Evolutionary conservation across 2,888 invertebrate species (phyloP), one percentile per base, ranked within the genome.

Genomic region (Colostygia pectinataria): DNA sequence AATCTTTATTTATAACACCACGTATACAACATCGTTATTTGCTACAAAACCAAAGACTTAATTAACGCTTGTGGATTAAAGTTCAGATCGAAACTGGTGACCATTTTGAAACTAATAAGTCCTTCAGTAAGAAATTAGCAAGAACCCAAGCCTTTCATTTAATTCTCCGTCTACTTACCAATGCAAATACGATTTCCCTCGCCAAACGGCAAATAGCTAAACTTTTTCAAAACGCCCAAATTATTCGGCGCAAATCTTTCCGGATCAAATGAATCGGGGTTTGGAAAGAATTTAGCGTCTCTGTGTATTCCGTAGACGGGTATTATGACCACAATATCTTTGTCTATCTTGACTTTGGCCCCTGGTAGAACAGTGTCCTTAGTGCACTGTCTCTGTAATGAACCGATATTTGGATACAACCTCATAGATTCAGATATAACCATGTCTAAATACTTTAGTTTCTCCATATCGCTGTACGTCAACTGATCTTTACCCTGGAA

Each of bases 171-270:
- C 32, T 43, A 67, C 79, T 78, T 66, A 91, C 91, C 91, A 36
- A 91, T 76, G 59, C 91, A 91, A 57, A 80, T 79, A 20, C 91
- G 74, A 32, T 89, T 87, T 29, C 91, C 91, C 61, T 85, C 90
- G 7, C 91, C 91, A 67, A 91, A 91, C 4, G 91, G 87, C 49
- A 91, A 59, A 61, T 77, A 91, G 12, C 75, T 74, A 56, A 69
- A 88, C 28, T 81, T 83, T 1, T 68, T 57, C 25, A 71, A 61
- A 12, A 71, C 64, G 1, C 53, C 39, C 23, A 50, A 24, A 40
- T 75, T 76, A 34, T 72, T 61, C 10, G 69, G 43, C 23, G 71
- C 63, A 71, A 91, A 92, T 54, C 91, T 74, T 25, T 90, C 86
- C 1, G 91, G 91, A 56, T 90, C 80, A 61, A 87, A 91, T 28